Base-by-base conservation (phyloP, 2,113 vertebrate species). In the Mastomys coucha region DNA sequence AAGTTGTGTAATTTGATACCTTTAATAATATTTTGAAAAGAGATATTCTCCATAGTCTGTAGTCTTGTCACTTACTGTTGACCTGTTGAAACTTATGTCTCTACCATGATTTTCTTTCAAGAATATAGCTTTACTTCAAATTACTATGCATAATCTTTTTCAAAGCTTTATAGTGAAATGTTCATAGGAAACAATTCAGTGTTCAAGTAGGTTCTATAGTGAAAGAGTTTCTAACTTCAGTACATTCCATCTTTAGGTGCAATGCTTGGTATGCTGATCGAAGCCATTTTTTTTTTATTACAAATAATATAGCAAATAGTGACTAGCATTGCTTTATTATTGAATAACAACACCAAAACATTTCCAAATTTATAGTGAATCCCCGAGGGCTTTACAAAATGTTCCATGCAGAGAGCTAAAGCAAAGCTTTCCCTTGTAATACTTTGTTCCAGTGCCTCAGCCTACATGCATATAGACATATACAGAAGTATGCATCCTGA, bases 331-430 rank as follows among this genome's bases (percentile, higher is more conserved):
- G 36, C 28, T 89, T 95, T 88, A 69, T 56, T 80, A 4, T 2
- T 67, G 10, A 72, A 87, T 4, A 89, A 24, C 13, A 70, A 28
- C 7, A 67, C 31, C 5, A 80, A 16, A 6, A 77, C 51, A 7
- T n/a, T 96, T 86, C 53, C 58, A 76, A 92, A 51, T 88, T 85
- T 94, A 70, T 28, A 60, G 16, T 86, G 45, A 89, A 39, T 60
- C 88, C 13, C 31, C 45, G 0, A 82, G 60, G 86, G 20, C 51
- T 88, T 91, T 89, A 76, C 39, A 39, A 92, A 94, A 51, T 67
- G 0, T 45, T 70, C 2, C 0, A 75, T 49, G 78, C 12, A 33
- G 58, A 63, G 12, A 81, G 76, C 20, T 17, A 82, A 94, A 86
- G 5, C 56, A 45, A 67, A 24, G 0, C 20, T 33, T 17, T 2